Percentiles rank a stretch among this genome's conserved stretches.
Evolutionary conservation across 2,797 vertebrate species (phyloP).

Genomic region (Sebastes vulpes): DNA sequence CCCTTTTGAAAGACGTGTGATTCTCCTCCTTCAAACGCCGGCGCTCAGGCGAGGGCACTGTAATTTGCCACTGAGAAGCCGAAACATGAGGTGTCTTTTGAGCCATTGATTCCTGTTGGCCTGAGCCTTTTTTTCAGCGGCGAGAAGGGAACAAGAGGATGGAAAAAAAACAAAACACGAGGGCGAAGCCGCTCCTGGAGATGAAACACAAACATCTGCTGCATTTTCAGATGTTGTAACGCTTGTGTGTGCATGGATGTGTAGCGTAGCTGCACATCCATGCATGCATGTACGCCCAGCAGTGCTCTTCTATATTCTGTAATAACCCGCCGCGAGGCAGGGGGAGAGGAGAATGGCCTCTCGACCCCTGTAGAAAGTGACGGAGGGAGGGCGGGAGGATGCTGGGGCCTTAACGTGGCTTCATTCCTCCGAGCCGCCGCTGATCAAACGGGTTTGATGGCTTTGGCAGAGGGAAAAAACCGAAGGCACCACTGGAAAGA

Average conservation of each 20-base stretch:
- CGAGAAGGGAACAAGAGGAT: slow-evolving; percentile 9
- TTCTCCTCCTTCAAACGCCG: slow-evolving; percentile 28
- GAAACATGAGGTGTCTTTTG: slow-evolving; percentile 51
- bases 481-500: slow-evolving; percentile 55
- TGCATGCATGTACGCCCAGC: slow-evolving; percentile 35
- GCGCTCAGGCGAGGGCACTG: slow-evolving; percentile 22
- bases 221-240: slow-evolving; percentile 59
- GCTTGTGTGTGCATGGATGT: slow-evolving; percentile 35
- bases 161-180: neutral
- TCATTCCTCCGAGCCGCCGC: slow-evolving; percentile 56
- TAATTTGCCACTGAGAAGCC: slow-evolving; percentile 57
- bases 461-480: slow-evolving; percentile 45
- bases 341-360: slow-evolving; percentile 39
- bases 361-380: slow-evolving; percentile 21
- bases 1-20: slow-evolving; percentile 40
- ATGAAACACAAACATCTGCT: slow-evolving; percentile 73
- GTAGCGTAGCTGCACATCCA: slow-evolving; percentile 42
- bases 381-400: neutral
- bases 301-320: slow-evolving; percentile 28
- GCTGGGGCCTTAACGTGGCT: slow-evolving; percentile 42
- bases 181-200: slow-evolving; percentile 19
- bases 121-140: slow-evolving; percentile 32
- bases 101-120: slow-evolving; percentile 62
- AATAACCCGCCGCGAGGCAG: slow-evolving; percentile 48
- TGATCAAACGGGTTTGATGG: slow-evolving; percentile 63